Base-by-base conservation (phyloP, 2,113 vertebrate genomes). In the Seriola dumerili region DNA sequence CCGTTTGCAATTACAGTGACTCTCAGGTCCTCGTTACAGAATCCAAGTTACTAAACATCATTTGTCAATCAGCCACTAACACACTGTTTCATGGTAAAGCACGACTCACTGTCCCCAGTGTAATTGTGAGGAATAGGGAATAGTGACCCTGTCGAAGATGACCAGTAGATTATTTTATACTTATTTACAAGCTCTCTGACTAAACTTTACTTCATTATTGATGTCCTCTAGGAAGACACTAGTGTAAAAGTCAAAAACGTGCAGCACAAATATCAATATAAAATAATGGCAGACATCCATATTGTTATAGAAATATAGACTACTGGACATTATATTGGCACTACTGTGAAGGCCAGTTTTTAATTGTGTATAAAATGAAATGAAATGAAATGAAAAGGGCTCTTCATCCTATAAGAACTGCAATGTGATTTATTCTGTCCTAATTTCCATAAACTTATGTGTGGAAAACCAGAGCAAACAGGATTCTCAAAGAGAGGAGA, bases 51-150 rank as follows among this genome's bases (percentile, higher is more conserved):
- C 38, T 32, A 38, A 48, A 76, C 32, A 50, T 70, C 62, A 16
- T 72, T 67, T 81, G 59, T 55, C 67, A 70, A 46, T 76, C 67
- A 66, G 40, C 66, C 32, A 23, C 42, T 68, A 75, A 61, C 46
- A 34, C 67, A 57, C n/a, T 48, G 61, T 36, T 38, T 66, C 8
- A 48, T 14, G 50, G n/a, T 40, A 2, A 42, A 19, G 23, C 25
- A 29, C 14, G 32, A 62, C 71, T 76, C 67, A 19, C 19, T 11
- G 54, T 64, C 17, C 13, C 7, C 44, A 48, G 50, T 62, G 11
- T 25, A 66, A 52, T 14, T 52, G 17, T 59, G 14, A 76, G 17
- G 12, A 65, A 21, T 23, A 34, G 9, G 2, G 17, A 46, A 6
- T 34, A 46, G 21, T 58, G 4, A 0, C 29, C 29, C 29, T 29